Base-by-base conservation (phyloP, 1,140 invertebrate genomes). In the Berghia stephanieae region DNA sequence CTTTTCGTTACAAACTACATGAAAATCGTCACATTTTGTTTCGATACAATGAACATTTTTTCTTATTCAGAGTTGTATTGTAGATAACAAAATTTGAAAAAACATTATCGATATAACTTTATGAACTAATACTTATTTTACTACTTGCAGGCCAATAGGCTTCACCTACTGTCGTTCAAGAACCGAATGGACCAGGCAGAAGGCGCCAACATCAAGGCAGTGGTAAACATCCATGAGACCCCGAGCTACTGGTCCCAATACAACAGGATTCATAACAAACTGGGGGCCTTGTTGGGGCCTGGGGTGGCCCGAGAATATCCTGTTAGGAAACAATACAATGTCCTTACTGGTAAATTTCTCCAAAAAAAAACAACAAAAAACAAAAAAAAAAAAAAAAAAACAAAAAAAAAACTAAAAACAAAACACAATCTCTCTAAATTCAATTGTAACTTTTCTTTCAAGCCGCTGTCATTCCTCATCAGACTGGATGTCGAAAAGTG, bases 171-270 rank as follows among this genome's bases (percentile, higher is more conserved):
- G 10, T 82, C 85, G 6, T 46, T 85, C 13, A 70, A 70, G 31
- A 84, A 86, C 74, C 79, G 80, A 24, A 79, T 83, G 16, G 80
- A 86, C 57, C 83, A 84, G 75, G 83, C 69, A 13, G 81, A 84
- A 42, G 85, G 85, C 3, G 73, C 44, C 0, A 77, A 83, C 21
- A 75, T 84, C 49, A 81, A 79, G 44, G 71, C 79, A 8, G 79
- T 80, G 13, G 73, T 84, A 13, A 75, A 76, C 24, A 77, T 80
- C 1, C 70, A 74, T 21, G 46, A 66, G 3, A 24, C 40, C 34
- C 78, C 80, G 13, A 84, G 49, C 43, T 84, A 84, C 80, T 86
- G 82, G 80, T 79, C 83, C 44, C 83, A 86, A 71, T 86, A 86
- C 72, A 81, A 80, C n/a, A 72, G 83, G n/a, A 81, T 82, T 34